Evolutionary conservation across 2,113 vertebrate species (phyloP).

Genomic region (Dascyllus trimaculatus): DNA sequence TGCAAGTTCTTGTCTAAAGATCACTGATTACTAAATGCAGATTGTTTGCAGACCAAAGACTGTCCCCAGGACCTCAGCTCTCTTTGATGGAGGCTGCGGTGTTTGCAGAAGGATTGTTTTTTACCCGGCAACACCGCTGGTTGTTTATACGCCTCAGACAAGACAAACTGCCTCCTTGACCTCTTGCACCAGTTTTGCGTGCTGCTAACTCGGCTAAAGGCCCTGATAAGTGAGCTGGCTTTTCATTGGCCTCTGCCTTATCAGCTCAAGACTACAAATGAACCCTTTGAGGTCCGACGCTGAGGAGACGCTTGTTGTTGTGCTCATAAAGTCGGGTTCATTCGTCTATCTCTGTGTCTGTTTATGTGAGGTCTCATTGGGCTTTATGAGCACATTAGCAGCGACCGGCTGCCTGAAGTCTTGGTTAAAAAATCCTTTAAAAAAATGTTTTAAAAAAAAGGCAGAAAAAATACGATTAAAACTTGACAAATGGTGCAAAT

Average conservation of each 20-base stretch:
- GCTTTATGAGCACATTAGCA: no score
- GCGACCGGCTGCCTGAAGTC: no score
- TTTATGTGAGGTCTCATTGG: no score
- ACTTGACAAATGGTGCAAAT: no score
- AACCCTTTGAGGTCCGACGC: background rate
- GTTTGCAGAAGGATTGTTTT: background rate
- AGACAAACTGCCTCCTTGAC: background rate
- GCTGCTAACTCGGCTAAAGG: background rate
- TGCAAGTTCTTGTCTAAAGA: no score
- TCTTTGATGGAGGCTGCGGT: background rate
- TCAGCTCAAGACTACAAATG: background rate
- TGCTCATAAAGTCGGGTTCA: background rate
- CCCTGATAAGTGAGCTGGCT: constrained; percentile 3
- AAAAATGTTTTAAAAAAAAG: no score
- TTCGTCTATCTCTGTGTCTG: background rate
- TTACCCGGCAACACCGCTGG: background rate
- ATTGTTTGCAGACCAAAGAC: no score
- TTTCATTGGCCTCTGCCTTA: constrained; percentile 13
- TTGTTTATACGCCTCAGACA: background rate
- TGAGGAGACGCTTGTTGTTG: background rate
- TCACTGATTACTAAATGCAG: no score
- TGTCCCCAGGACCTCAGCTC: no score
- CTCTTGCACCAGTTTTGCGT: background rate
- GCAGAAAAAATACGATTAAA: no score
- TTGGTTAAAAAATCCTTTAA: no score